phyloP scores from a whole-genome alignment of 1,140 invertebrate genomes.

The Protaetia brevitarsis region DNA sequence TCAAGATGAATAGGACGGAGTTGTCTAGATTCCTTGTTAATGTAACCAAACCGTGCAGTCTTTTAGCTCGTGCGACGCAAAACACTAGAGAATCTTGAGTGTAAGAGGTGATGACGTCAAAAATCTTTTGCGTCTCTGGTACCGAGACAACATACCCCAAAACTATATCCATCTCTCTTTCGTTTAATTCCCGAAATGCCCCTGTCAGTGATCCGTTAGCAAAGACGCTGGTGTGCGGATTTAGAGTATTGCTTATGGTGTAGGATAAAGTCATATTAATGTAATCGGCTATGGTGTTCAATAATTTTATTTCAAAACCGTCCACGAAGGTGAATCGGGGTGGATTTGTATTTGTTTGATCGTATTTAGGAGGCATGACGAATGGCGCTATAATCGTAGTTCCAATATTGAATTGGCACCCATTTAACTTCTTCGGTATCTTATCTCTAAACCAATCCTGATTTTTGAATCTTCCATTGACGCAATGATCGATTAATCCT shows the following conservation, averaged over 20 bases:
- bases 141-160: constrained; percentile 29
- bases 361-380: constrained; percentile 24
- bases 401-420: constrained; percentile 34
- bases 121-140: constrained; percentile 12
- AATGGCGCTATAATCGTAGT: constrained; percentile 32
- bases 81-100: constrained; percentile 28
- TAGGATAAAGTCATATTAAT: constrained; percentile 31
- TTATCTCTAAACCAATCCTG: constrained; percentile 32
- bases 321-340: not conserved
- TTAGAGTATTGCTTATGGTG: not conserved
- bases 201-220: constrained; percentile 32
- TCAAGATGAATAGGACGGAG: not conserved
- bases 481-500: constrained; percentile 26
- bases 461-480: constrained; percentile 21
- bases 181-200: constrained; percentile 22
- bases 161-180: constrained; percentile 26
- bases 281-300: constrained; percentile 29
- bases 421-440: constrained; percentile 33
- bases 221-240: constrained; percentile 29
- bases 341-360: not conserved
- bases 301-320: constrained; percentile 34
- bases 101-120: constrained; percentile 29
- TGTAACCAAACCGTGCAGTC: not conserved
- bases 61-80: constrained; percentile 29
- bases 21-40: not conserved